Evolutionary conservation across 2,113 vertebrate genomes (phyloP).

Genomic region (Siniperca chuatsi): DNA sequence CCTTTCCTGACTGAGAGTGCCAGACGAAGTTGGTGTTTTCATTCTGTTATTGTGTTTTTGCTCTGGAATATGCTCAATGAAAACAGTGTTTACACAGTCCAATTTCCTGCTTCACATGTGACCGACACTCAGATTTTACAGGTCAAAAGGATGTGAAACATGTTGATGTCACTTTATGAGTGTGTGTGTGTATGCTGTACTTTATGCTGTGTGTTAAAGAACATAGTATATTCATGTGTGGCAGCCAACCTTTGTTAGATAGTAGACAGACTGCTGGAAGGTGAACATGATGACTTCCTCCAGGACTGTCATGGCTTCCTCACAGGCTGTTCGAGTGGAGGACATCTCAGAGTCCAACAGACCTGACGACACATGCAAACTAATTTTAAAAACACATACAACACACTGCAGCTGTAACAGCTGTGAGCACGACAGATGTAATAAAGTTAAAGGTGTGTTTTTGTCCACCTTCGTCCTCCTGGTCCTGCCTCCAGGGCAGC

Average conservation of each 20-base stretch:
- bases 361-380: slow-evolving; percentile 56
- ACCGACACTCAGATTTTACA: slow-evolving; percentile 15
- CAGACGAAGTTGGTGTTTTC: slow-evolving; percentile 54
- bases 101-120: slow-evolving; percentile 68
- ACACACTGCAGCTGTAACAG: background rate
- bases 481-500: slow-evolving; percentile 75
- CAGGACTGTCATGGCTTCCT: slow-evolving; percentile 86
- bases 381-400: slow-evolving; percentile 1
- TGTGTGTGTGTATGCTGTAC: background rate
- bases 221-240: background rate
- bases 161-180: background rate
- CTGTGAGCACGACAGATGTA: background rate
- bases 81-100: slow-evolving; percentile 71
- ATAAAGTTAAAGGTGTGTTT: background rate
- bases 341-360: slow-evolving; percentile 74
- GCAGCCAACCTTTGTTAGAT: slow-evolving; percentile 85
- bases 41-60: slow-evolving; percentile 65
- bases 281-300: slow-evolving; percentile 89
- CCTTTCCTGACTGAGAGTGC: slow-evolving; percentile 52
- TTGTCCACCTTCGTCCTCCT: slow-evolving; percentile 55
- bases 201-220: background rate
- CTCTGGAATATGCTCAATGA: slow-evolving; percentile 60
- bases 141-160: slow-evolving; percentile 3
- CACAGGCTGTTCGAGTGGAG: slow-evolving; percentile 80
- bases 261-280: slow-evolving; percentile 88